A percentile compares a stretch with the other conserved stretches of the same genome.
phyloP scores from a whole-genome alignment of 2,113 vertebrate genomes.

The Laticauda colubrina region DNA sequence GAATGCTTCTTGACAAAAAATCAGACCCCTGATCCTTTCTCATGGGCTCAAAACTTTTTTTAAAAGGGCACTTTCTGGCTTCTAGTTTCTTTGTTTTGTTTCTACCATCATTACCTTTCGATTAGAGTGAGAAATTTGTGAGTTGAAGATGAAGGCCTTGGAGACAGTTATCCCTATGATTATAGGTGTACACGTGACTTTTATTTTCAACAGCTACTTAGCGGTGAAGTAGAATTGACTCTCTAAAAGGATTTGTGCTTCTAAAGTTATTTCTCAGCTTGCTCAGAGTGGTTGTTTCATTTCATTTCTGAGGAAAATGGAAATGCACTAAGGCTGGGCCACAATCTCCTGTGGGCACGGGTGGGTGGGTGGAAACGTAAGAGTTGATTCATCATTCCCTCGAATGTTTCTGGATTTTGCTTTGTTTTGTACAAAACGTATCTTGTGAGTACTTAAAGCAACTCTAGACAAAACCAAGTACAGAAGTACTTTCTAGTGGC shows the following conservation, averaged over 20 bases:
- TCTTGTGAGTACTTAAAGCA: background rate
- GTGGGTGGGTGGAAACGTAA: no score
- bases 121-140: background rate
- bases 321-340: background rate
- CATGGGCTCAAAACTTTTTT: background rate
- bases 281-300: constrained; percentile 22
- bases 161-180: background rate
- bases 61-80: background rate
- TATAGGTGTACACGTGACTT: background rate
- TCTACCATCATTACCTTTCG: constrained; percentile 15
- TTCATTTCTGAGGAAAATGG: background rate
- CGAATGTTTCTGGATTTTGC: background rate
- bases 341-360: background rate
- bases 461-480: constrained; percentile 9
- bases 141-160: background rate
- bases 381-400: background rate
- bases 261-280: background rate
- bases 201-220: background rate
- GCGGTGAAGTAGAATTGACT: background rate
- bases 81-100: background rate
- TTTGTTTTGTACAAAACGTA: background rate
- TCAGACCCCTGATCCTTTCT: background rate
- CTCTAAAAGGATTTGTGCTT: background rate
- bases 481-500: constrained; percentile 14
- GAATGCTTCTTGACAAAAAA: background rate